Percentiles rank a stretch among this genome's conserved stretches.
These are phyloP conservation scores for Holotrichia oblita DNA, from an alignment of 1,140 invertebrate species.

Conservation along the genomic window DNA sequence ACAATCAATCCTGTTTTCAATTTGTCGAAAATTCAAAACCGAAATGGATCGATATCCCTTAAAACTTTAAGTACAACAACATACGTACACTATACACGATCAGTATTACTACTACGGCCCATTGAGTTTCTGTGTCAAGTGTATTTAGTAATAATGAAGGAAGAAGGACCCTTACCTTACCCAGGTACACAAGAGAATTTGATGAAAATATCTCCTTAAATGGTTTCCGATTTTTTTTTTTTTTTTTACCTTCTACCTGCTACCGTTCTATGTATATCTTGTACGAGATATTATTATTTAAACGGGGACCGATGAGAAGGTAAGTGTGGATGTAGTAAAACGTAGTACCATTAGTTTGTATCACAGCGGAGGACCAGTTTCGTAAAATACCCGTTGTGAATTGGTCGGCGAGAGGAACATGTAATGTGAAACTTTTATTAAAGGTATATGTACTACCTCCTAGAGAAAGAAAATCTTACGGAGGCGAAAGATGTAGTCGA, in stretches of 20 bases:
- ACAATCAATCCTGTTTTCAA: slow-evolving; percentile 21
- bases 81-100: not conserved
- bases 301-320: too few relatives aligned
- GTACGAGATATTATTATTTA: not conserved
- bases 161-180: slow-evolving; percentile 8
- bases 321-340: not conserved
- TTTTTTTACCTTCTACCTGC: slow-evolving; percentile 7
- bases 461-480: slow-evolving; percentile 12
- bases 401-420: slow-evolving; percentile 7
- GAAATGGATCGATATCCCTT: slow-evolving; percentile 13
- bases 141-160: slow-evolving; percentile 24
- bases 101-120: slow-evolving; percentile 19
- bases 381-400: slow-evolving; percentile 23
- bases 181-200: slow-evolving; percentile 9
- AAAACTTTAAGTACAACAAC: slow-evolving; percentile 16
- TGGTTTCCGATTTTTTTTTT: slow-evolving; percentile 15
- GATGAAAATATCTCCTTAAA: slow-evolving; percentile 32
- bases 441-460: not conserved
- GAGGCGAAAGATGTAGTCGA: not conserved
- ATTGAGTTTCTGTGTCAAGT: slow-evolving; percentile 30
- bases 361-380: slow-evolving; percentile 21
- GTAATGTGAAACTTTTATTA: slow-evolving; percentile 31
- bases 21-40: slow-evolving; percentile 11
- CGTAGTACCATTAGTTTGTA: slow-evolving; percentile 11
- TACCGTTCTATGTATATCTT: slow-evolving; percentile 4